These are phyloP conservation scores for Dasysyrphus albostriatus DNA, from an alignment of 2,888 invertebrate species.

Conservation along the genomic window DNA sequence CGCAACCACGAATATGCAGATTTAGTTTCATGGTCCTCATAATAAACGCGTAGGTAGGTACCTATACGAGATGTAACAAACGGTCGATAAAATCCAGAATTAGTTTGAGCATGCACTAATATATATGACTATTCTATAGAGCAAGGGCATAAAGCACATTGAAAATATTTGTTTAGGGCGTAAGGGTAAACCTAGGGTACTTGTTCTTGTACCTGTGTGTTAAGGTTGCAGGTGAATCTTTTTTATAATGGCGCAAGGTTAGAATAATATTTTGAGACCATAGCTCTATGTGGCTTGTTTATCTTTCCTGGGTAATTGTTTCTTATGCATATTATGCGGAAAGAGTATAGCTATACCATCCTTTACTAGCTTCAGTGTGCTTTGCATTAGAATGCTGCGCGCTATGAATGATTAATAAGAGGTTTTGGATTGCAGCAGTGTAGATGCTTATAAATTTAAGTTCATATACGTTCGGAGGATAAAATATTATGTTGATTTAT, in stretches of 20 bases:
- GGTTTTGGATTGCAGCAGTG: constrained; percentile 34
- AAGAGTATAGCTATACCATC: neutral
- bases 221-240: constrained; percentile 35
- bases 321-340: constrained; percentile 26
- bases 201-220: constrained; percentile 1
- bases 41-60: neutral
- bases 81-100: constrained; percentile 50
- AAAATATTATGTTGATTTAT: constrained; percentile 24
- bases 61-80: neutral
- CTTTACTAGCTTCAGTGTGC: neutral
- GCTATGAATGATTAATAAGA: constrained; percentile 58
- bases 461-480: neutral
- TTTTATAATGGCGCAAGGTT: constrained; percentile 41
- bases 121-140: neutral
- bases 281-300: constrained; percentile 29
- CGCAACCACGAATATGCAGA: constrained; percentile 26
- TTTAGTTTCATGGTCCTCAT: constrained; percentile 11
- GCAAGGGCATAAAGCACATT: constrained; percentile 28
- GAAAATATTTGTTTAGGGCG: constrained; percentile 43
- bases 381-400: constrained; percentile 33
- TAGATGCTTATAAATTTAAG: too few relatives aligned
- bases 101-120: constrained; percentile 26
- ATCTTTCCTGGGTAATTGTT: constrained; percentile 53
- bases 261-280: constrained; percentile 37
- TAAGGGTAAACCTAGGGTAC: neutral